phyloP scores from a whole-genome alignment of 2,797 vertebrate genomes.

The Manis pentadactyla region DNA sequence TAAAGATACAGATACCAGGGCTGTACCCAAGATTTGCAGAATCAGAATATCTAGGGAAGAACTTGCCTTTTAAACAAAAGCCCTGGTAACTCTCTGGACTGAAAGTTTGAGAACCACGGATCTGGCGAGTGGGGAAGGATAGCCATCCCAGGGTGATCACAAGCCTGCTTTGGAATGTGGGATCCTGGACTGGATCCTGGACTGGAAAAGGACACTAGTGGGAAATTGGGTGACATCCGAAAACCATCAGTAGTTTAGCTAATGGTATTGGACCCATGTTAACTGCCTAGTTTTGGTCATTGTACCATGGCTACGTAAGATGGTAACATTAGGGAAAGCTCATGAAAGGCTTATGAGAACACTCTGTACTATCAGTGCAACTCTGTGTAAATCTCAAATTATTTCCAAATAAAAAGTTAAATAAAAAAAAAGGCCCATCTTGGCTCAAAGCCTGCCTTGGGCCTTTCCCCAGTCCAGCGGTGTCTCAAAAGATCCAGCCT shows the following conservation, averaged over 20 bases:
- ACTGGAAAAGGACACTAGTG: constrained; percentile 2
- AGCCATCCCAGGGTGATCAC: not conserved
- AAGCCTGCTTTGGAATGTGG: constrained; percentile 1
- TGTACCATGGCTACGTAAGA: constrained; percentile 68
- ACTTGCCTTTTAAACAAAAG: constrained; percentile 15
- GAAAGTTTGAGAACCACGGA: not conserved
- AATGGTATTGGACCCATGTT: constrained; percentile 31
- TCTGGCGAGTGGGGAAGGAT: not conserved
- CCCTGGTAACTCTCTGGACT: not conserved
- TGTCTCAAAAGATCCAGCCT: not conserved
- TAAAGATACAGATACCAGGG: not conserved
- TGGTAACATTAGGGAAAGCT: constrained; percentile 39
- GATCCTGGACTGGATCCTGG: constrained; percentile 25
- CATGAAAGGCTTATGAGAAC: constrained; percentile 55
- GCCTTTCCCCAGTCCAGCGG: not conserved
- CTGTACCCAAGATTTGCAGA: not conserved
- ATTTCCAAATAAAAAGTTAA: constrained; percentile 53
- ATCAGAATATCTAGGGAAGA: not conserved
- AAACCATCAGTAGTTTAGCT: constrained; percentile 42
- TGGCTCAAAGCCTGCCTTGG: not conserved
- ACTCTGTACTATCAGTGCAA: constrained; percentile 63
- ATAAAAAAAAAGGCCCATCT: not conserved
- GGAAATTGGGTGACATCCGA: constrained; percentile 26
- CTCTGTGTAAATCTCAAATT: constrained; percentile 66
- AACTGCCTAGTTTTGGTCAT: constrained; percentile 66